Evolutionary conservation across 2,113 vertebrate species (phyloP).

Genomic region (Sarotherodon lohbergeri): DNA sequence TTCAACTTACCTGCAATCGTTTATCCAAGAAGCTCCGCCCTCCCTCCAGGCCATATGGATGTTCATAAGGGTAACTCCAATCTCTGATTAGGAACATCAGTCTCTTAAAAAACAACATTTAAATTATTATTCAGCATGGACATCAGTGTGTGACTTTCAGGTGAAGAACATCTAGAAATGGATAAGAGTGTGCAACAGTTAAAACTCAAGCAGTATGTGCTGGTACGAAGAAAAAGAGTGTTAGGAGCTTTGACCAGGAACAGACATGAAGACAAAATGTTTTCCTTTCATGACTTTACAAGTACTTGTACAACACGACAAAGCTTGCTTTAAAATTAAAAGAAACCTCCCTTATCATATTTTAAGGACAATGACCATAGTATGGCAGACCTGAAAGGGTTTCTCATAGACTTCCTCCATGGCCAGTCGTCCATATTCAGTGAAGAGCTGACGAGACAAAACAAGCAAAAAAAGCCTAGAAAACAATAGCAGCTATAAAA

Average conservation of each 20-base stretch:
- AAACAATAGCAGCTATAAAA: neutral
- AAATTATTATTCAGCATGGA: neutral
- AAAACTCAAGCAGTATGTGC: neutral
- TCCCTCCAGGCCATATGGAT: conserved; percentile 79
- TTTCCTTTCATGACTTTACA: neutral
- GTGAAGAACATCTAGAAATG: neutral
- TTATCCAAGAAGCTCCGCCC: conserved; percentile 80
- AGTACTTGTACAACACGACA: neutral
- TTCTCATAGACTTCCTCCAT: conserved; percentile 95
- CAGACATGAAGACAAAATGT: neutral
- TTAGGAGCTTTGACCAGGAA: neutral
- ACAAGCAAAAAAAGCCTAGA: neutral
- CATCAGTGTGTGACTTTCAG: neutral
- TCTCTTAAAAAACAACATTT: conserved; percentile 13
- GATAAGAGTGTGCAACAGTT: neutral
- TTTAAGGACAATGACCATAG: neutral
- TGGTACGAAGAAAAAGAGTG: neutral
- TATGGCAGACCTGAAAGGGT: conserved; percentile 81
- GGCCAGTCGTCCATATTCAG: conserved; percentile 91
- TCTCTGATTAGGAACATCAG: conserved; percentile 84
- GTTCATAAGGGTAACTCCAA: conserved; percentile 87
- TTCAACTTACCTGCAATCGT: conserved; percentile 70
- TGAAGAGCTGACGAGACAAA: conserved; percentile 81
- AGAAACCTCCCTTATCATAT: neutral
- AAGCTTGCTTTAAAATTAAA: neutral